Percentiles rank a stretch among this genome's conserved stretches.
Evolutionary conservation across 2,888 invertebrate genomes (phyloP).

Genomic region (Artemia sinica): DNA sequence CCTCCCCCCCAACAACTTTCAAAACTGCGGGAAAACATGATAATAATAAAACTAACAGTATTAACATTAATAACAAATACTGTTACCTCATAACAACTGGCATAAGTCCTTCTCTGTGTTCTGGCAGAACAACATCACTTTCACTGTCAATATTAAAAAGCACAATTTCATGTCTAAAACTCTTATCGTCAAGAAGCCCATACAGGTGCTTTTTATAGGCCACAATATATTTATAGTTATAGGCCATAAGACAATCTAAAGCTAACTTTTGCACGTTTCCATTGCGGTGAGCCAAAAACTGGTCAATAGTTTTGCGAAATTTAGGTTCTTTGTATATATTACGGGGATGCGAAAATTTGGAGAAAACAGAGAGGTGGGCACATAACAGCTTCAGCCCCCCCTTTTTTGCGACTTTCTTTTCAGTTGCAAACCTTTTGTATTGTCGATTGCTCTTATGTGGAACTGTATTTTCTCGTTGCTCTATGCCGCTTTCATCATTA

Average conservation of each 20-base stretch:
- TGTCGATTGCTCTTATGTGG: slow-evolving; percentile 32
- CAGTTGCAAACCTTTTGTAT: slow-evolving; percentile 31
- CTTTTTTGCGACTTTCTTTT: slow-evolving; percentile 26
- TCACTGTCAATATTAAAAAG: slow-evolving; percentile 60
- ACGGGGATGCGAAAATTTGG: slow-evolving; percentile 61
- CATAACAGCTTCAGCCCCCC: slow-evolving; percentile 34
- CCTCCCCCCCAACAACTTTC: too few species aligned
- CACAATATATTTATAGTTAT: slow-evolving; percentile 55
- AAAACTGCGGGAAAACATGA: too few species aligned
- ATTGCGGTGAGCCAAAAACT: slow-evolving; percentile 61
- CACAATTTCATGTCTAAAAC: slow-evolving; percentile 65
- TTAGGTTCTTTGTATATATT: slow-evolving; percentile 57
- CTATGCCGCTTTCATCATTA: slow-evolving; percentile 32
- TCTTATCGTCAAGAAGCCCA: slow-evolving; percentile 65
- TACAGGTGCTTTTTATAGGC: slow-evolving; percentile 62
- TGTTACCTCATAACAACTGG: slow-evolving; percentile 47
- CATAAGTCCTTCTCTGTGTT: slow-evolving; percentile 57
- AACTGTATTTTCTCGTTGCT: slow-evolving; percentile 32
- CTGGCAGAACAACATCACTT: slow-evolving; percentile 44
- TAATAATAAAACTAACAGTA: too few species aligned
- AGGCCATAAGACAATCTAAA: slow-evolving; percentile 66
- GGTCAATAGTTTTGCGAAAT: slow-evolving; percentile 53
- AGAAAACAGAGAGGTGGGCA: slow-evolving; percentile 53
- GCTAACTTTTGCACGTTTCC: slow-evolving; percentile 63
- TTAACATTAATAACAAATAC: not conserved